Evolutionary conservation across 2,113 vertebrate genomes (phyloP).

Genomic region (Baryphthengus martii): DNA sequence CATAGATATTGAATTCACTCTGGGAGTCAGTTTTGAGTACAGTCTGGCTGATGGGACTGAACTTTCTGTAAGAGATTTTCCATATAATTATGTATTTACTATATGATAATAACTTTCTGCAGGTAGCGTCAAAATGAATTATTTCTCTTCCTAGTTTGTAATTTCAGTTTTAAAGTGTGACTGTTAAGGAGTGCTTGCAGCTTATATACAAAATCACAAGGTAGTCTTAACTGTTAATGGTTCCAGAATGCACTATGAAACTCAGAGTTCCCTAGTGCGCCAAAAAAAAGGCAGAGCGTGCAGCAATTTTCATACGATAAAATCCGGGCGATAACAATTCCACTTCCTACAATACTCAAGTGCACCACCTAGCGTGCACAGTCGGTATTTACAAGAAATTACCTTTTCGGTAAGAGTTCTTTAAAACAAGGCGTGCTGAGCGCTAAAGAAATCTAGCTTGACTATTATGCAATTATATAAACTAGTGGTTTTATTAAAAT

Average conservation of each 20-base stretch:
- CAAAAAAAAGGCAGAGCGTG: neutral
- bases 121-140: neutral
- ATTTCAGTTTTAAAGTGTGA: neutral
- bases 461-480: neutral
- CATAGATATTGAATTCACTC: constrained; percentile 82
- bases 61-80: constrained; percentile 76
- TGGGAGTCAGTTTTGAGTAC: constrained; percentile 83
- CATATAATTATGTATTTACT: neutral
- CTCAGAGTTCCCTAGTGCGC: neutral
- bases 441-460: neutral
- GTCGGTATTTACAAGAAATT: neutral
- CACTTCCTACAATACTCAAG: neutral
- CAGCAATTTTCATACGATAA: neutral
- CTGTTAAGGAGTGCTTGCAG: neutral
- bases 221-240: neutral
- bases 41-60: constrained; percentile 88
- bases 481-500: neutral
- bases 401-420: neutral
- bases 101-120: neutral
- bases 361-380: neutral
- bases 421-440: neutral
- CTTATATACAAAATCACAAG: neutral
- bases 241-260: neutral
- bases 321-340: neutral
- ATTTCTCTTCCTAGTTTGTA: neutral